phyloP scores from a whole-genome alignment of 53 echinoderm and acorn worm species.

The Astropecten irregularis region DNA sequence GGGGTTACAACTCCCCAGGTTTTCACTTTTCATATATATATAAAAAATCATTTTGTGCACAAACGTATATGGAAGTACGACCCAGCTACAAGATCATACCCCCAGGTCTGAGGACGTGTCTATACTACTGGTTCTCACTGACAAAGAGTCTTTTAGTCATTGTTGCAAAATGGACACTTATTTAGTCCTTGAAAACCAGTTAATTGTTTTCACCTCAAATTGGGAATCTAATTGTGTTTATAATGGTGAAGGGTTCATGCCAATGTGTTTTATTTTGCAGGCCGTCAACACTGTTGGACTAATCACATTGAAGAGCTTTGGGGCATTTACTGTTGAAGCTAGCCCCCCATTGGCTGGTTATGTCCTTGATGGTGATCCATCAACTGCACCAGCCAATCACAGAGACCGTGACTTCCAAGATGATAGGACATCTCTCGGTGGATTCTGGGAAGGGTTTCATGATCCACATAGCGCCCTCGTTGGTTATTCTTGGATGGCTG shows the following conservation, averaged over 20 bases:
- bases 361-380: slow-evolving; percentile 51
- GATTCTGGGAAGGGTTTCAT: slow-evolving; percentile 68
- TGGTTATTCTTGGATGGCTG: slow-evolving; percentile 44
- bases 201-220: neutral
- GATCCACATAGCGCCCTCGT: slow-evolving; percentile 52
- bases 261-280: neutral
- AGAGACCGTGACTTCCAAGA: slow-evolving; percentile 59
- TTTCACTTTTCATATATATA: too few species aligned
- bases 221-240: too few species aligned
- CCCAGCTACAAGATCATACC: too few species aligned
- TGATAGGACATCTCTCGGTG: slow-evolving; percentile 27
- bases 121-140: too few species aligned
- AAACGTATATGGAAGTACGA: too few species aligned
- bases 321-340: slow-evolving; percentile 48
- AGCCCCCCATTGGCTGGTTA: slow-evolving; percentile 61
- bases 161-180: too few species aligned
- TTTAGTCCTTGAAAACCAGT: too few species aligned
- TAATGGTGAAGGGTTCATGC: neutral
- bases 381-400: neutral
- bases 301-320: neutral
- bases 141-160: too few species aligned
- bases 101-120: too few species aligned
- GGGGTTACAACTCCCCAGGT: too few species aligned
- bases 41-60: too few species aligned
- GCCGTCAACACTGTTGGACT: slow-evolving; percentile 8